Conservation (phyloP, 2,797 vertebrate species). For the Ataeniobius toweri region DNA sequence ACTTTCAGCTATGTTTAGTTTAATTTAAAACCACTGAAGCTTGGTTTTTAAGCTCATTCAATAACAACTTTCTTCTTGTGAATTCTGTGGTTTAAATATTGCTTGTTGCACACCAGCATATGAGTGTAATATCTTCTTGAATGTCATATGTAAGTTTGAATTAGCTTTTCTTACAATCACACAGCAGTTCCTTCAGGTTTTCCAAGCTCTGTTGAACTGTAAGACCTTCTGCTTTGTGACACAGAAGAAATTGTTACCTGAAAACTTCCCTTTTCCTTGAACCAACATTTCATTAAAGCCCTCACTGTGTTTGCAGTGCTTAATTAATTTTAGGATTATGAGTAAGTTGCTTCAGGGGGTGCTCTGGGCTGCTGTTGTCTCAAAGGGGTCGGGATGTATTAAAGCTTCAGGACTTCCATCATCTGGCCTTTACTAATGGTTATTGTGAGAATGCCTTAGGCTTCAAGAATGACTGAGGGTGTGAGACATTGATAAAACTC, state of each 20-base stretch:
- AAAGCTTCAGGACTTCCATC: not conserved
- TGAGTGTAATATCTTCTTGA: not conserved
- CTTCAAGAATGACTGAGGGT: not conserved
- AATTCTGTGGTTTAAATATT: not conserved
- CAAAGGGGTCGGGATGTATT: not conserved
- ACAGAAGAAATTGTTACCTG: not conserved
- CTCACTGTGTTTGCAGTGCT: not conserved
- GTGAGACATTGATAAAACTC: not conserved
- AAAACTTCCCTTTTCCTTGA: not conserved
- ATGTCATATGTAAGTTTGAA: not conserved
- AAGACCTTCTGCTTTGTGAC: not conserved
- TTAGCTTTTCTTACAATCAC: not conserved
- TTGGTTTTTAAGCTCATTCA: not conserved
- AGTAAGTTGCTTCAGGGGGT: not conserved
- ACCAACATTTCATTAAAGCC: not conserved
- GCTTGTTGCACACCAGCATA: not conserved
- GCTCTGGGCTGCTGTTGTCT: not conserved
- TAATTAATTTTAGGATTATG: not conserved
- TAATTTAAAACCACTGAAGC: not conserved
- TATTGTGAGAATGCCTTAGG: not conserved
- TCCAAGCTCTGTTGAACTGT: not conserved
- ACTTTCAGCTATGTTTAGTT: not conserved
- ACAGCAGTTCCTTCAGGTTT: not conserved
- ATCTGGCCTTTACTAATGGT: not conserved
- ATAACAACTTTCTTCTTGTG: not conserved